A percentile compares a stretch with the other conserved stretches of the same genome.
Evolutionary conservation across 2,113 vertebrate genomes (phyloP).

Genomic region (Colius striatus): DNA sequence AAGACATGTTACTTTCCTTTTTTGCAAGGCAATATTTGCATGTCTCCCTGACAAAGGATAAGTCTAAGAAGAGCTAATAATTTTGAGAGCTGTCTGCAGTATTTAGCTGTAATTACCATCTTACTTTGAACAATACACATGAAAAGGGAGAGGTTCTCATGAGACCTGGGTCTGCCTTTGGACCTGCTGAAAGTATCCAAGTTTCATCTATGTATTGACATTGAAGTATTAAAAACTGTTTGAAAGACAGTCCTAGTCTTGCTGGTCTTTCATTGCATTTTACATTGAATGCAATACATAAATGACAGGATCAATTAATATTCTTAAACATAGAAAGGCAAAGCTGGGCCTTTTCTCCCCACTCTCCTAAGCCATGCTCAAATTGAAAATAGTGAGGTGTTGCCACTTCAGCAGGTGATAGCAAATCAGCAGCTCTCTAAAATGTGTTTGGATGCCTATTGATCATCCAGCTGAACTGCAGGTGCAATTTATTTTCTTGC

Average conservation of each 20-base stretch:
- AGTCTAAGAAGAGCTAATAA: constrained; percentile 30
- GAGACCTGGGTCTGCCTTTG: background rate
- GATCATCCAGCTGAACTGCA: background rate
- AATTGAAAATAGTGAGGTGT: background rate
- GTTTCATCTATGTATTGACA: background rate
- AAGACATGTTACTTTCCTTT: constrained; percentile 34
- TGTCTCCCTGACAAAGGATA: constrained; percentile 38
- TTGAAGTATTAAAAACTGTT: background rate
- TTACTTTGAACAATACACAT: background rate
- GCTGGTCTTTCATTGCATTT: background rate
- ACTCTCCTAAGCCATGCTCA: background rate
- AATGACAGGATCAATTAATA: background rate
- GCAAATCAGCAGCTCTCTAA: background rate
- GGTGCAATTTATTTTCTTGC: constrained; percentile 2
- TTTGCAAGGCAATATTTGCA: constrained; percentile 48
- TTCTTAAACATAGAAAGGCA: background rate
- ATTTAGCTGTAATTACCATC: constrained; percentile 36
- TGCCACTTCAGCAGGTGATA: background rate
- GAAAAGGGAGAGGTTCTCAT: constrained; percentile 15
- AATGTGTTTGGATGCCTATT: background rate
- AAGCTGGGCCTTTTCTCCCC: background rate
- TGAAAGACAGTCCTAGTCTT: background rate
- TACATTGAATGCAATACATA: background rate
- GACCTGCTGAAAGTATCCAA: background rate
- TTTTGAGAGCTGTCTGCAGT: constrained; percentile 21